Percentiles rank a stretch among this genome's conserved stretches.
Evolutionary conservation across 92 coral and sea anemone species (phyloP).

Genomic region (Phenganax stokvisi): DNA sequence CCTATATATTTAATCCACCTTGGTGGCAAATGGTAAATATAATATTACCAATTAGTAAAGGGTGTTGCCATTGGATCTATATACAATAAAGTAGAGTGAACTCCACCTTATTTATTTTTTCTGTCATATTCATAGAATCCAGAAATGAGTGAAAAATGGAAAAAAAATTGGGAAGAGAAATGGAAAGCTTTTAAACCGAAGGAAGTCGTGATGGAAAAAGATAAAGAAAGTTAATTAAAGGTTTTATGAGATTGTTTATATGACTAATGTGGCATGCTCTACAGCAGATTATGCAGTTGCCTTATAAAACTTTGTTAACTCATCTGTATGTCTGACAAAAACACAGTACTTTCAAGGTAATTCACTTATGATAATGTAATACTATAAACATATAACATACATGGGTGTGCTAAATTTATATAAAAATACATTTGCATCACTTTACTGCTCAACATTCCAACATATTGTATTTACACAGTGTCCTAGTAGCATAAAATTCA

Average conservation of each 20-base stretch:
- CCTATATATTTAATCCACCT: conserved; percentile 48
- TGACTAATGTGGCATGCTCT: too few species aligned
- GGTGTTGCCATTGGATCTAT: background rate
- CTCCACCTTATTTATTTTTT: background rate
- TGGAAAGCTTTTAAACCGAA: conserved; percentile 30
- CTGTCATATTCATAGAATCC: conserved; percentile 6
- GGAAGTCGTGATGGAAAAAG: conserved; percentile 24
- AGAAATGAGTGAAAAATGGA: conserved; percentile 34
- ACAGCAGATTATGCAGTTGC: too few species aligned
- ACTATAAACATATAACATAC: background rate
- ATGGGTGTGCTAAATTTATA: background rate
- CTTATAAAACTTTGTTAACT: too few species aligned
- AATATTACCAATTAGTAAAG: background rate
- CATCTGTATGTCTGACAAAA: too few species aligned
- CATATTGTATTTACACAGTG: background rate
- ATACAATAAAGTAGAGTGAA: background rate
- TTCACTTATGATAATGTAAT: too few species aligned
- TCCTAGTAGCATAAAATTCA: background rate
- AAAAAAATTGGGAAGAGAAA: conserved; percentile 28
- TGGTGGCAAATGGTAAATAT: conserved; percentile 31
- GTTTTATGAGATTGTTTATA: background rate
- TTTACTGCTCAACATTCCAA: background rate
- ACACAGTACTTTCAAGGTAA: too few species aligned
- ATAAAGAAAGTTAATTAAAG: background rate
- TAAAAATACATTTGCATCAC: background rate